Evolutionary conservation across 2,797 vertebrate genomes (phyloP).

Genomic region (Apogon hyalosoma): DNA sequence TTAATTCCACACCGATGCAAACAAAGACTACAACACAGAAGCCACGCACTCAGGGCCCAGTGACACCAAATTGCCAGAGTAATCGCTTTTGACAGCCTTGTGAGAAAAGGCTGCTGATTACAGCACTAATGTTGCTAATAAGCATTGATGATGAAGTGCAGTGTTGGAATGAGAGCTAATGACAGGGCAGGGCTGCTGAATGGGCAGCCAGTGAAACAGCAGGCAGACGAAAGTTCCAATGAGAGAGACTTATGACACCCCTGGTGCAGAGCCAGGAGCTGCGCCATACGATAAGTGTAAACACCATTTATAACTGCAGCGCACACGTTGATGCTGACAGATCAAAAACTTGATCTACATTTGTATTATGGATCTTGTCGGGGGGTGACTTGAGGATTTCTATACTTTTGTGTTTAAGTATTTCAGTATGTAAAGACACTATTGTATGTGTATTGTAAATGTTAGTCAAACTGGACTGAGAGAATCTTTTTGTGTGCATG

Average conservation of each 20-base stretch:
- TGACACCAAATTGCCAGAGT: slow-evolving; percentile 30
- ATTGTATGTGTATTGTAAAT: slow-evolving; percentile 1
- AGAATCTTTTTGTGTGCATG: not conserved
- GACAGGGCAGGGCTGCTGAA: slow-evolving; percentile 57
- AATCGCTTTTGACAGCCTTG: slow-evolving; percentile 61
- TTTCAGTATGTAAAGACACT: not conserved
- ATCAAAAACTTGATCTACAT: slow-evolving; percentile 44
- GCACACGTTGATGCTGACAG: slow-evolving; percentile 50
- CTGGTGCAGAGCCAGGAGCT: slow-evolving; percentile 39
- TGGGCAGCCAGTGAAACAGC: slow-evolving; percentile 38
- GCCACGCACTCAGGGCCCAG: slow-evolving; percentile 5
- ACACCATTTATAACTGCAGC: slow-evolving; percentile 63
- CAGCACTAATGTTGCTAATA: slow-evolving; percentile 75
- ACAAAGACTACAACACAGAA: slow-evolving; percentile 3
- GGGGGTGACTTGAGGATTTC: not conserved
- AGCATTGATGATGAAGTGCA: slow-evolving; percentile 74
- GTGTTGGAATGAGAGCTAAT: slow-evolving; percentile 65
- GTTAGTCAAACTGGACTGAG: not conserved
- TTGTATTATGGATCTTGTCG: slow-evolving; percentile 23
- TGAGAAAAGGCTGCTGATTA: slow-evolving; percentile 69
- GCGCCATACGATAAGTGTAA: slow-evolving; percentile 62
- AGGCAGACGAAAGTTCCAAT: slow-evolving; percentile 34
- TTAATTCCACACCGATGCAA: slow-evolving; percentile 14
- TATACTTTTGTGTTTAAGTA: slow-evolving; percentile 7
- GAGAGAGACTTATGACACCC: slow-evolving; percentile 55